Conservation (phyloP, 2,888 invertebrate species). For the Zaprionus bogoriensis region DNA sequence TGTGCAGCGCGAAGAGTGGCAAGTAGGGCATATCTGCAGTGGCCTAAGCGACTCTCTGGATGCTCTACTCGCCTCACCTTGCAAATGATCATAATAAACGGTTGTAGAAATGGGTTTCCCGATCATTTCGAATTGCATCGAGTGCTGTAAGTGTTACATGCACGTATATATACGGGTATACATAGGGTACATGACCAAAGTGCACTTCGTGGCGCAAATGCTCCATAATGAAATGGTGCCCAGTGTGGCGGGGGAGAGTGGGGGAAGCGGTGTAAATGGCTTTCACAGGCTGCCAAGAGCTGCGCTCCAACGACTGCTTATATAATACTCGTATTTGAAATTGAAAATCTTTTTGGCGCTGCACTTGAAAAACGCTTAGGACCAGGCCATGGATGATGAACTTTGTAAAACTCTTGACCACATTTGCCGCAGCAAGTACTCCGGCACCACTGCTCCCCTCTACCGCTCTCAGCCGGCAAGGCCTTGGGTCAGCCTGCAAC, state of each 20-base stretch:
- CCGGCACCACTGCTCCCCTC: background rate
- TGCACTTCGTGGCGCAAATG: background rate
- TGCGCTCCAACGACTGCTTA: conserved; percentile 49
- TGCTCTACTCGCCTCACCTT: background rate
- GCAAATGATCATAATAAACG: no score
- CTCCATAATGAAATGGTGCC: conserved; percentile 40
- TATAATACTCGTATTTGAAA: conserved; percentile 69
- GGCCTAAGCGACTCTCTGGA: background rate
- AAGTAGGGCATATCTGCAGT: background rate
- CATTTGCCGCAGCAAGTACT: conserved; percentile 56
- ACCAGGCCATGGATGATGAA: conserved; percentile 61
- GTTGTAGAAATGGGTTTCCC: no score
- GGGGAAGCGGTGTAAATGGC: conserved; percentile 36
- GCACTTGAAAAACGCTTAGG: conserved; percentile 72
- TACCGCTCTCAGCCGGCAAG: no score
- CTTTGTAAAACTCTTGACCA: conserved; percentile 74
- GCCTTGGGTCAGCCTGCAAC: conserved; percentile 36
- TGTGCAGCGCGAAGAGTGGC: conserved; percentile 55
- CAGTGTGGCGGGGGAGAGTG: background rate
- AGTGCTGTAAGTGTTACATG: no score
- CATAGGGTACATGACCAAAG: background rate
- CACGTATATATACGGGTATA: no score
- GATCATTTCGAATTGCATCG: no score
- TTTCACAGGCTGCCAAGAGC: conserved; percentile 45
- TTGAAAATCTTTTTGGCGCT: conserved; percentile 73